Evolutionary conservation across 1,140 invertebrate genomes (phyloP), one percentile per base, ranked within the genome.

Genomic region (Drosophila santomea): DNA sequence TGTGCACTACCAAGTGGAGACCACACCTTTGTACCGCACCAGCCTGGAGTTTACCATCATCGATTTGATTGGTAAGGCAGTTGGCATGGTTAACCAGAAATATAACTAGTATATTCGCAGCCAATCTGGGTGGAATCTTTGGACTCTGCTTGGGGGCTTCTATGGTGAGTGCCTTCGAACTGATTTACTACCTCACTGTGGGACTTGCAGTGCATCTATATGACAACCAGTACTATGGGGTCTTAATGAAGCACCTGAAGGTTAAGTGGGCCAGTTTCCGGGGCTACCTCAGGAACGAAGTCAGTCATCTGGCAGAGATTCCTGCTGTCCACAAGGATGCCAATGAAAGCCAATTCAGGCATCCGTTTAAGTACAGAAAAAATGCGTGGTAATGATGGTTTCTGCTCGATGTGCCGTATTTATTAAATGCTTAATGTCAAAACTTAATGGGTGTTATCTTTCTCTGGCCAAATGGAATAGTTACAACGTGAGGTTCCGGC

Each of bases 81-180:
- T 2, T 17, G 1, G 11, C 8, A 28, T 11, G 0, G 25, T 12
- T 5, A 0, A 8, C 4, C 14, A 8, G 15, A 10, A 3, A 28
- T 3, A 5, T 45, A 50, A 32, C 2, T 14, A 11, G 23, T 20
- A 35, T 43, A 2, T n/a, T 54, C 17, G 1, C 39, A 91, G 89
- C 89, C 4, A 91, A 91, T 54, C 76, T 93, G 48, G 93, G 93
- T 8, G 92, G 92, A 23, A 90, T 93, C 20, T 91, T 92, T 59
- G 92, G 92, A 0, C 74, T 93, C 1, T 93, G 92, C 44, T 38
- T 93, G 47, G 93, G 93, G 11, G 91, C 92, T n/a, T 93, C 92
- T 5, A 73, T 93, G 64, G 81, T 93, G 44, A 93, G 91, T 61
- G 80, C 78, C 5, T 85, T 92, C 28, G 93, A 93, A 51, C 35